Base-by-base conservation (phyloP, 1,140 invertebrate genomes). In the Battus philenor region DNA sequence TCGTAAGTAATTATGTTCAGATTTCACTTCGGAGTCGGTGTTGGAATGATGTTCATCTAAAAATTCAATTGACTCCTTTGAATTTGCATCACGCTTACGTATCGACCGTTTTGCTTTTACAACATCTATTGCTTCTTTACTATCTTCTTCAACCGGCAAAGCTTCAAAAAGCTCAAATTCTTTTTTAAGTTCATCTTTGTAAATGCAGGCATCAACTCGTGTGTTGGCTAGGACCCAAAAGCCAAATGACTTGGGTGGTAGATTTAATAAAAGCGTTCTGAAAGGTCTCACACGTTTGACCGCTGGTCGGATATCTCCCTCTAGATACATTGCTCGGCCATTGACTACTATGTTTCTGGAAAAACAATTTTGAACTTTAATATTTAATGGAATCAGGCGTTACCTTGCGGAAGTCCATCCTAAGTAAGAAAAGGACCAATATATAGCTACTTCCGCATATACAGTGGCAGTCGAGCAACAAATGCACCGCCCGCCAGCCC, bases 181-280 rank as follows among this genome's bases (percentile, higher is more conserved):
- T 18, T 54, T 30, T 10, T 45, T 43, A 6, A 52, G 44, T 0
- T 56, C 45, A 13, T 64, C 44, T 3, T 34, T 29, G 20, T 75
- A 59, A 15, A 62, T 55, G 44, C 83, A 87, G 4, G 78, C 72
- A 43, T 80, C 54, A 1, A 90, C 77, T 64, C 88, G 82, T 1
- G 88, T 68, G 41, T 84, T 85, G 1, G 89, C 86, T 5, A 90
- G 44, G 2, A 90, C 86, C 88, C 88, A 90, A 54, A 90, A 90
- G 0, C 88, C 89, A 29, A 90, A 87, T 1, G 82, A 80, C 41
- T 86, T 87, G 0, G 89, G 74, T 8, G 87, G 87, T 1, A 90
- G 44, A 17, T 80, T 83, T 4, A 90, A 45, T 13, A 81, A 57
- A 0, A 89, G 41, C 0, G 78, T 84, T 44, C 86, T 80, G 26